Percentiles rank a stretch among this genome's conserved stretches.
Conservation (phyloP, 2,888 invertebrate genomes). For the Dioctria rufipes region DNA sequence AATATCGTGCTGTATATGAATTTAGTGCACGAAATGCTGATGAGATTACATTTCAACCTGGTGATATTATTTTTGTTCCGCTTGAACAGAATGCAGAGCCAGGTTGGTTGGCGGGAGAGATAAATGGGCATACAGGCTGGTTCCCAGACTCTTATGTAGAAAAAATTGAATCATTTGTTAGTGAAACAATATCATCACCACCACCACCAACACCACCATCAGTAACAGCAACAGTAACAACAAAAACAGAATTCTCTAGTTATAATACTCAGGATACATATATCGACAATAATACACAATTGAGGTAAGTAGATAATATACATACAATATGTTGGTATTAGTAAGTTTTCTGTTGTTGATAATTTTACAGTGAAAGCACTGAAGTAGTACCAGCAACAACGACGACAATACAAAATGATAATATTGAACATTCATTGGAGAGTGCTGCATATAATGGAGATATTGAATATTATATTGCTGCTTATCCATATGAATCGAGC, state of each 20-base stretch:
- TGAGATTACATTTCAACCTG: constrained; percentile 93
- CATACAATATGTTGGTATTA: too few relatives aligned
- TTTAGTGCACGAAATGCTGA: constrained; percentile 93
- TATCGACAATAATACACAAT: constrained; percentile 69
- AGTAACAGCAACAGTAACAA: too few relatives aligned
- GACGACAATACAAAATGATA: constrained; percentile 58
- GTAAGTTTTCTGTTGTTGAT: constrained; percentile 44
- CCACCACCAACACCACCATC: too few relatives aligned
- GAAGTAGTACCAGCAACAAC: constrained; percentile 71
- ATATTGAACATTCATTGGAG: constrained; percentile 62
- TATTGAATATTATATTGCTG: constrained; percentile 87
- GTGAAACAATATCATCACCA: background rate
- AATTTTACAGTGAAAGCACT: constrained; percentile 77
- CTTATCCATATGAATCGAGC: constrained; percentile 90
- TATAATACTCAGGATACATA: constrained; percentile 64
- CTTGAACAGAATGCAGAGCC: constrained; percentile 90
- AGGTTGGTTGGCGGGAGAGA: constrained; percentile 96
- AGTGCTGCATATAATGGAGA: constrained; percentile 67
- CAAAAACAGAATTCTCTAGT: constrained; percentile 52
- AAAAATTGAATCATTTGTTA: constrained; percentile 73
- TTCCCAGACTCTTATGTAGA: constrained; percentile 97
- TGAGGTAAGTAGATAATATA: constrained; percentile 72
- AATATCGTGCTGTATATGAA: constrained; percentile 93
- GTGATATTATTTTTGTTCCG: constrained; percentile 88
- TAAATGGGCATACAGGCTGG: constrained; percentile 93